A percentile compares a stretch with the other conserved stretches of the same genome.
phyloP scores from a whole-genome alignment of 2,113 vertebrate genomes.

The Sphyrna mokarran region DNA sequence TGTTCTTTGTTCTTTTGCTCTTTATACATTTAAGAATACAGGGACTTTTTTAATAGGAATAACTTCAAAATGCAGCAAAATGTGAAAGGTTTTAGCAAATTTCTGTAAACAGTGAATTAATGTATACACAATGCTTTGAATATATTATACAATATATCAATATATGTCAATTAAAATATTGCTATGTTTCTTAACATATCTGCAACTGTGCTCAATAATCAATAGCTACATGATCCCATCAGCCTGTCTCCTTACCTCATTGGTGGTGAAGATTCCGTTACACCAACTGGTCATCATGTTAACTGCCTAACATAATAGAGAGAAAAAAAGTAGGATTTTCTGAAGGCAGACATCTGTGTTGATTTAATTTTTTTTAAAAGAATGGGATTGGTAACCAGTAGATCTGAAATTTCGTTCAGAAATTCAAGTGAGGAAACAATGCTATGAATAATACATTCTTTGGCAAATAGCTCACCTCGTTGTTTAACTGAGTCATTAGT shows the following conservation, averaged over 20 bases:
- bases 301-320: background rate
- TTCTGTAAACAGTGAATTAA: background rate
- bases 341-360: background rate
- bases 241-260: background rate
- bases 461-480: background rate
- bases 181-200: background rate
- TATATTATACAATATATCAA: no score
- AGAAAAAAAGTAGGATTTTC: background rate
- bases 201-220: background rate
- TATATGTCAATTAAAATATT: background rate
- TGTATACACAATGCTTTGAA: no score
- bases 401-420: background rate
- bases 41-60: background rate
- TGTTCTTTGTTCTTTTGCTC: no score
- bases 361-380: background rate
- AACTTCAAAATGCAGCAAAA: background rate
- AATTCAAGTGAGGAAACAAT: background rate
- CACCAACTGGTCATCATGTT: background rate
- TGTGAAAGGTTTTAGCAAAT: background rate
- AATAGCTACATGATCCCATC: background rate
- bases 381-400: background rate
- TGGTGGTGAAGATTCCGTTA: background rate
- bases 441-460: background rate
- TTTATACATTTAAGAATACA: background rate
- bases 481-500: background rate